These are phyloP conservation scores for Eudemis profundana DNA, from an alignment of 2,888 invertebrate species.

Conservation along the genomic window DNA sequence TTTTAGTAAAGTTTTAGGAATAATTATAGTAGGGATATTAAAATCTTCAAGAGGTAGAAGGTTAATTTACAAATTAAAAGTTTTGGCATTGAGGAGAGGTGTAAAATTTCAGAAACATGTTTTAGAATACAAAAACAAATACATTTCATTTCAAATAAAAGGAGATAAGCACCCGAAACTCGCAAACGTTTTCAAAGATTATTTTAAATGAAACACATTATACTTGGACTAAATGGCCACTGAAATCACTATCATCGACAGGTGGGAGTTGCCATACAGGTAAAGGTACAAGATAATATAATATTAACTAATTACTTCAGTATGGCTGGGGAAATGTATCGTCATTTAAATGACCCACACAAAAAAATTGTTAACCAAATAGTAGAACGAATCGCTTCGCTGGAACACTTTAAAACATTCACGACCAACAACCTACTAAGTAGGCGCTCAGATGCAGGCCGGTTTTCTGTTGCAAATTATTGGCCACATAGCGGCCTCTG, in stretches of 20 bases:
- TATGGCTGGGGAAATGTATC: background rate
- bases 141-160: background rate
- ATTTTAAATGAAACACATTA: conserved; percentile 4
- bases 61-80: conserved; percentile 24
- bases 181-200: too few species aligned
- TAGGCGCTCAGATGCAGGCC: too few species aligned
- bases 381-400: too few species aligned
- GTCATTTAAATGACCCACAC: background rate
- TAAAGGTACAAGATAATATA: conserved; percentile 15
- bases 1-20: conserved; percentile 36
- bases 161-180: too few species aligned
- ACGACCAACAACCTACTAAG: too few species aligned
- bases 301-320: background rate
- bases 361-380: background rate
- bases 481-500: too few species aligned
- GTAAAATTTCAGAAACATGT: conserved; percentile 22
- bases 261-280: conserved; percentile 6
- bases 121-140: background rate
- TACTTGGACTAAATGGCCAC: conserved; percentile 30
- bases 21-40: conserved; percentile 22
- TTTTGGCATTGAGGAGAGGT: conserved; percentile 38
- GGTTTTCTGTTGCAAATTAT: too few species aligned
- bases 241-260: conserved; percentile 19
- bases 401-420: too few species aligned
- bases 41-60: conserved; percentile 40